Base-by-base conservation (phyloP, 2,888 invertebrate genomes). In the Drosophila melanosoma region DNA sequence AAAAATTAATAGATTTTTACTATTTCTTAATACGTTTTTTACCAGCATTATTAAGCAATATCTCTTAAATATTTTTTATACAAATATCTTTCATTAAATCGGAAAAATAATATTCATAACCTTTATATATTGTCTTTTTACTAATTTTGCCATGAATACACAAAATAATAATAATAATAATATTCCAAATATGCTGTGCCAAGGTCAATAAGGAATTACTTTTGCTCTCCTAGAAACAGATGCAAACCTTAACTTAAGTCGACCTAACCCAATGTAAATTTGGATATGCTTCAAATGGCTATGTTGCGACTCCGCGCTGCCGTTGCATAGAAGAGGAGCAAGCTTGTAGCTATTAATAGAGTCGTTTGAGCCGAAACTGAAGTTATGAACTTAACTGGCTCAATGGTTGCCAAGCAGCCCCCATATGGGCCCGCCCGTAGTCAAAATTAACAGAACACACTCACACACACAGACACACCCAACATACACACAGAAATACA, bases 311-410 rank as follows among this genome's bases (percentile, higher is more conserved):
- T 58, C 8, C 20, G n/a, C 17, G 45, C 60, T 48, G 6, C 54
- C 68, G 62, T 51, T 54, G 42, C 51, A 52, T 51, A 17, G 45
- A 26, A 42, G 48, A 49, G 54, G 71, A 68, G 66, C 60, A 49
- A 40, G 59, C 74, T 72, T 77, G 77, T 70, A 66, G 73, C 90
- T 87, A 87, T 90, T 90, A 90, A 90, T 87, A 87, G 90, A 87
- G 90, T 82, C 89, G 90, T 90, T 89, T 58, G 77, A 86, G 79
- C 65, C 68, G 68, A 81, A 77, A 83, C 77, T 77, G 83, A 88
- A 90, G 83, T 86, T 85, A 86, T 85, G 90, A 86, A 90, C 90
- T 86, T 83, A 80, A 88, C 87, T 80, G 89, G 89, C 90, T 86
- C 89, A 88, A 88, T 77, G 90, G 85, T 85, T 85, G 85, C 85